phyloP scores from a whole-genome alignment of 2,113 vertebrate genomes.

The Mesoclemmys tuberculata region DNA sequence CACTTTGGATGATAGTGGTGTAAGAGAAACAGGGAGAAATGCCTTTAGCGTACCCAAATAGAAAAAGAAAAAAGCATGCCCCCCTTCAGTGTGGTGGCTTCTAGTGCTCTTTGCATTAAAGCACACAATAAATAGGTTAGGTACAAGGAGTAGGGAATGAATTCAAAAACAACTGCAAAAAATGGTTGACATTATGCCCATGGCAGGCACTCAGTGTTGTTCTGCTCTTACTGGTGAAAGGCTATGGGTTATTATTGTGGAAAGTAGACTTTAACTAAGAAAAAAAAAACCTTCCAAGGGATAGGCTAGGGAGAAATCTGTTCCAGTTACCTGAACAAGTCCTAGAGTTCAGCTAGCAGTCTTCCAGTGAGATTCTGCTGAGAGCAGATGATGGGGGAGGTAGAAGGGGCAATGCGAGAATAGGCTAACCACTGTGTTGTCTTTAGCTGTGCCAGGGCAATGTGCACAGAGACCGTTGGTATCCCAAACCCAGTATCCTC shows the following conservation, averaged over 20 bases:
- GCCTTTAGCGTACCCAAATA: not conserved
- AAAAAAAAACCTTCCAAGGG: not conserved
- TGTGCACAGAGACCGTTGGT: not conserved
- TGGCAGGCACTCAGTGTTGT: slow-evolving; percentile 3
- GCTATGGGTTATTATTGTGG: slow-evolving; percentile 13
- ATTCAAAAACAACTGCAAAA: slow-evolving; percentile 10
- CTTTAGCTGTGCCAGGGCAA: not conserved
- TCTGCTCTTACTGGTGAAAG: slow-evolving; percentile 9
- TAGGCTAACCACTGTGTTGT: not conserved
- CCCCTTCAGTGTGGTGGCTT: not conserved
- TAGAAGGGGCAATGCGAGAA: not conserved
- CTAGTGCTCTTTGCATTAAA: slow-evolving; percentile 24
- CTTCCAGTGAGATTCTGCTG: not conserved
- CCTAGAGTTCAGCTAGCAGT: not conserved
- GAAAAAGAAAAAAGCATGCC: not conserved
- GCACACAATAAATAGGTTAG: slow-evolving; percentile 33
- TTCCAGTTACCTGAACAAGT: not conserved
- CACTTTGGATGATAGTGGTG: not conserved
- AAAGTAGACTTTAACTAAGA: slow-evolving; percentile 7
- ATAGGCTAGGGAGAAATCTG: not conserved
- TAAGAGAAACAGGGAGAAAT: not conserved
- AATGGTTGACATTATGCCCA: slow-evolving; percentile 35
- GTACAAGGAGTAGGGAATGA: not conserved
- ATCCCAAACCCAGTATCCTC: not conserved
- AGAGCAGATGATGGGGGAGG: not conserved